Conservation (phyloP, 2,797 vertebrate species). For the Myripristis murdjan region DNA sequence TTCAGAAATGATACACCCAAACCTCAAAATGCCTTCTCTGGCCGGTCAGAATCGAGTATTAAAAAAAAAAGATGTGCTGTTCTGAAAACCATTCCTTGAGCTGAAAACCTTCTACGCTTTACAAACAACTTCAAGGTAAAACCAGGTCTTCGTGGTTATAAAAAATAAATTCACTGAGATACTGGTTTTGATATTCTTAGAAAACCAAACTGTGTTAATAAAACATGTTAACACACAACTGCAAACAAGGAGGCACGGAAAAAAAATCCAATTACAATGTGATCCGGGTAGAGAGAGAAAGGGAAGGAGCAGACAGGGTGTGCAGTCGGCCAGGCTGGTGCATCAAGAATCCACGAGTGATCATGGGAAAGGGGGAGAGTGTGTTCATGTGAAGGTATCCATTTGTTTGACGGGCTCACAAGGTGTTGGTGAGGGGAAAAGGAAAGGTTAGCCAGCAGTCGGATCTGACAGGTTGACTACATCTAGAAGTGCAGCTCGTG, state of each 20-base stretch:
- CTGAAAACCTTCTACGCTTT: too few relatives aligned
- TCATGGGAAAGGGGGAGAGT: background rate
- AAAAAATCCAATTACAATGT: background rate
- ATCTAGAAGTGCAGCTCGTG: slow-evolving; percentile 23
- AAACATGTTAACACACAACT: background rate
- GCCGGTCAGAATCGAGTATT: too few relatives aligned
- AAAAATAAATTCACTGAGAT: background rate
- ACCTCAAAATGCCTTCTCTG: too few relatives aligned
- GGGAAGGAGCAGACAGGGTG: too few relatives aligned
- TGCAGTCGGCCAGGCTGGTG: background rate
- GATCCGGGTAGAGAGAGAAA: slow-evolving; percentile 1
- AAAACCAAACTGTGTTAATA: background rate
- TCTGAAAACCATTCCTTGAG: too few relatives aligned
- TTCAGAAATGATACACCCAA: too few relatives aligned
- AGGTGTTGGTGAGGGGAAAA: slow-evolving; percentile 12
- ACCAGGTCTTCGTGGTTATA: background rate
- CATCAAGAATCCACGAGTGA: slow-evolving; percentile 11
- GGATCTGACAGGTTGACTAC: slow-evolving; percentile 13
- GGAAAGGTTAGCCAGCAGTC: slow-evolving; percentile 41
- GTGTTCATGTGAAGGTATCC: slow-evolving; percentile 27
- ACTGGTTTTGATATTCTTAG: too few relatives aligned
- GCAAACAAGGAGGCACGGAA: background rate
- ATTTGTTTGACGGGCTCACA: background rate
- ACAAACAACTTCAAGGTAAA: background rate
- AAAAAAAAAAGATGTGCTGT: too few relatives aligned